A percentile compares a stretch with the other conserved stretches of the same genome.
Evolutionary conservation across 2,888 invertebrate genomes (phyloP).

Genomic region (Sipha maydis): DNA sequence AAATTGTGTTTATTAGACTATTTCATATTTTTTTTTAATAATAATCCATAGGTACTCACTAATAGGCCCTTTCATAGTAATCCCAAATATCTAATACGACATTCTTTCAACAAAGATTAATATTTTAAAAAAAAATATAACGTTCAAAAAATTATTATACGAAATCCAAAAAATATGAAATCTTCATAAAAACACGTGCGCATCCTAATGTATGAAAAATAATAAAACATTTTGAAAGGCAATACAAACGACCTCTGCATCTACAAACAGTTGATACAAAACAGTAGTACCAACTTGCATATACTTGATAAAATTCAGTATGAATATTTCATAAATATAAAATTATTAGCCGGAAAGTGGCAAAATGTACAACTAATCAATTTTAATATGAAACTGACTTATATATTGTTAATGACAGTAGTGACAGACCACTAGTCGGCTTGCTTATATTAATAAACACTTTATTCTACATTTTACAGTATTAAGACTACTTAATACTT

Average conservation of each 20-base stretch:
- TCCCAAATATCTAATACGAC: conserved; percentile 25
- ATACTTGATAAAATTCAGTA: neutral
- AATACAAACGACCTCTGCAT: conserved; percentile 57
- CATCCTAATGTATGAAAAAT: conserved; percentile 16
- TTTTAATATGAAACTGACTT: no score
- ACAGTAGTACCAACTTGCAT: conserved; percentile 21
- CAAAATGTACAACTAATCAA: no score
- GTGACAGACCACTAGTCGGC: no score
- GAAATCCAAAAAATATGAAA: neutral
- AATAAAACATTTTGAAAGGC: conserved; percentile 59
- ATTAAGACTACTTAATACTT: no score
- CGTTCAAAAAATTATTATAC: neutral
- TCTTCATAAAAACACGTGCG: conserved; percentile 45
- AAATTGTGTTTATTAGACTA: no score
- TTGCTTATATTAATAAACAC: no score
- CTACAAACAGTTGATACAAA: conserved; percentile 49
- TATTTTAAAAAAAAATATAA: neutral
- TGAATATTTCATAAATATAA: no score
- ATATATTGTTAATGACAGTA: no score
- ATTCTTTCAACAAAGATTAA: neutral
- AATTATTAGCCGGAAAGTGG: no score
- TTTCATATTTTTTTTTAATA: neutral
- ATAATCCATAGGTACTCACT: conserved; percentile 30
- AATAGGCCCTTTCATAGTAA: conserved; percentile 53
- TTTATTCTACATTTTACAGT: no score